Conservation (phyloP, 1,140 invertebrate genomes). For the Sarcophaga peregrina region DNA sequence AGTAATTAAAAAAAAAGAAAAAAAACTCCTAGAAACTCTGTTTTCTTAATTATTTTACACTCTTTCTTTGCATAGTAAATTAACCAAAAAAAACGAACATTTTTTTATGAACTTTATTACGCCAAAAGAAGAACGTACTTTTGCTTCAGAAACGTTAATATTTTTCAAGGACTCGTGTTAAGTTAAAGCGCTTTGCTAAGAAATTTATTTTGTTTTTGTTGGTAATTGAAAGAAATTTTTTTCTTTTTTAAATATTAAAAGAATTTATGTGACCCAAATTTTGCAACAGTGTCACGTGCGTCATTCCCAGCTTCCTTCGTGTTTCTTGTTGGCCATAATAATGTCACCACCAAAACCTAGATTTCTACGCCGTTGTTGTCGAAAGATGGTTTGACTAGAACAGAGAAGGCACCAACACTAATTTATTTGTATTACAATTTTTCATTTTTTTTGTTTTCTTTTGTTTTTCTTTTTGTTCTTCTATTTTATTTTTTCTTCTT, state of each 20-base stretch:
- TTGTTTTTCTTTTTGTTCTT: background rate
- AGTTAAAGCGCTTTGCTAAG: no score
- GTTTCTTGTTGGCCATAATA: background rate
- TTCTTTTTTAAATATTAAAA: background rate
- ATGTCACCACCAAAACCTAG: background rate
- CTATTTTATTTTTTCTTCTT: no score
- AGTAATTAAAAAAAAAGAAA: no score
- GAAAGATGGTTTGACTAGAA: background rate
- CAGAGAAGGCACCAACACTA: background rate
- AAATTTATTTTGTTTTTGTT: background rate
- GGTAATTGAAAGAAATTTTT: constrained; percentile 14
- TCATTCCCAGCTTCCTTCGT: background rate
- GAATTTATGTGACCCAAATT: constrained; percentile 15
- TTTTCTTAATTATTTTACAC: no score
- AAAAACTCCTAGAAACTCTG: no score
- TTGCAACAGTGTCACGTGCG: constrained; percentile 7
- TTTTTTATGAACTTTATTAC: no score
- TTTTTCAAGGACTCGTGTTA: no score
- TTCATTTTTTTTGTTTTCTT: background rate
- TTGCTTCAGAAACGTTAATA: no score
- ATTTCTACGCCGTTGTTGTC: background rate
- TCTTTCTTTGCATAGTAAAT: no score
- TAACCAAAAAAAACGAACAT: no score
- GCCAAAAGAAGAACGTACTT: no score
- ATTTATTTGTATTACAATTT: background rate